Base-by-base conservation (phyloP, 53 echinoderm and acorn worm genomes). In the Crossaster papposus region DNA sequence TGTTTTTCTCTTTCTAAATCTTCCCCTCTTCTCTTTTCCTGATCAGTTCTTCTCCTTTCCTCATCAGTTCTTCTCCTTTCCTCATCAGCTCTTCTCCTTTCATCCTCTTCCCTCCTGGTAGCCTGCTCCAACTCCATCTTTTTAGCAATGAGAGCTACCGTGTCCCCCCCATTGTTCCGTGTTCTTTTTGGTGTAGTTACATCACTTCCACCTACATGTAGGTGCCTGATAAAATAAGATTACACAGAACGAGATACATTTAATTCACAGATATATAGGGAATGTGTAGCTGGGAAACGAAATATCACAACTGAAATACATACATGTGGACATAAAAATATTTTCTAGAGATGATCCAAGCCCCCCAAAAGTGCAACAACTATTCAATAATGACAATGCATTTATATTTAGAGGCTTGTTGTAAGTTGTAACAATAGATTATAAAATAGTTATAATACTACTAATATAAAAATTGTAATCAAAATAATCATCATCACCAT, bases 121-220 rank as follows among this genome's bases (percentile, higher is more conserved):
- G 31, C 52, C 72, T 81, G 71, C 32, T 90, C 81, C 54, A 72
- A 30, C 72, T 90, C 81, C 81, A 90, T 80, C 72, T 90, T 90
- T 29, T 23, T 90, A 54, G 81, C 72, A 35, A 90, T 81, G 4
- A 90, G 75, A 33, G 35, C 54, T 20, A 90, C 20, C 5, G 90
- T 72, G 20, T 90, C 81, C 52, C 51, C 72, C 89, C 90, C 89
- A 54, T 34, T 90, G 62, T 71, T 90, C 72, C 90, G 80, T n/a
- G n/a, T 44, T 20, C 77, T 80, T 44, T 44, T 78, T 18, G 90
- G 81, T 52, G 89, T 79, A 52, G 38, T 79, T n/a, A n/a, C n/a
- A 62, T 65, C 80, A 54, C 52, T 90, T 82, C 82, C 90, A 90
- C 64, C 83, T n/a, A 74, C 58, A 26, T 22, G n/a, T n/a, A n/a